These are phyloP conservation scores for Drosophila nigrodunni DNA, from an alignment of 1,140 invertebrate genomes.

Conservation along the genomic window DNA sequence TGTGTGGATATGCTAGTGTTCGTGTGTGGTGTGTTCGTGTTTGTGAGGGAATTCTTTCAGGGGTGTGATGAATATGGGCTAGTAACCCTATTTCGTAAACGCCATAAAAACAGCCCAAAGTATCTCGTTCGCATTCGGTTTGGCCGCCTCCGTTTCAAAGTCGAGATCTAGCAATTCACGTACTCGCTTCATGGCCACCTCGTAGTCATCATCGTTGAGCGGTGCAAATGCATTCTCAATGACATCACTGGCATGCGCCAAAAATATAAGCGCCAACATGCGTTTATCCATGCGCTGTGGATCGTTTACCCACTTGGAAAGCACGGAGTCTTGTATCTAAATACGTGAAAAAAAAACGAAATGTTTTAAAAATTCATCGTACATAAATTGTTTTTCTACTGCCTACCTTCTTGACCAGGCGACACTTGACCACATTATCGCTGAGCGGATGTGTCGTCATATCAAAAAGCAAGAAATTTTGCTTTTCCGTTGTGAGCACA, in stretches of 20 bases:
- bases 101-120: constrained; percentile 99
- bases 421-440: constrained; percentile 97
- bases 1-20: constrained; percentile 10
- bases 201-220: constrained; percentile 99
- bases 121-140: constrained; percentile 94
- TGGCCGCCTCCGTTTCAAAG: constrained; percentile 96
- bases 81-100: constrained; percentile 94
- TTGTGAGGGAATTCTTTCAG: constrained; percentile 25
- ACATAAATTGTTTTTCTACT: neutral
- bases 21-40: constrained; percentile 36
- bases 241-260: constrained; percentile 99
- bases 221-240: constrained; percentile 99
- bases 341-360: neutral
- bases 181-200: constrained; percentile 98
- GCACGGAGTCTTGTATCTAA: constrained; percentile 98
- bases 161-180: constrained; percentile 98
- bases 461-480: constrained; percentile 99
- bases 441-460: constrained; percentile 99
- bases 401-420: constrained; percentile 97
- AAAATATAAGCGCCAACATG: constrained; percentile 95
- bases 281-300: constrained; percentile 98
- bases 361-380: neutral
- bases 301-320: constrained; percentile 98
- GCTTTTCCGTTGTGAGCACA: constrained; percentile 99
- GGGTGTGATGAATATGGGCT: constrained; percentile 1